Evolutionary conservation across 2,888 invertebrate genomes (phyloP).

Genomic region (Anoncus sp.): DNA sequence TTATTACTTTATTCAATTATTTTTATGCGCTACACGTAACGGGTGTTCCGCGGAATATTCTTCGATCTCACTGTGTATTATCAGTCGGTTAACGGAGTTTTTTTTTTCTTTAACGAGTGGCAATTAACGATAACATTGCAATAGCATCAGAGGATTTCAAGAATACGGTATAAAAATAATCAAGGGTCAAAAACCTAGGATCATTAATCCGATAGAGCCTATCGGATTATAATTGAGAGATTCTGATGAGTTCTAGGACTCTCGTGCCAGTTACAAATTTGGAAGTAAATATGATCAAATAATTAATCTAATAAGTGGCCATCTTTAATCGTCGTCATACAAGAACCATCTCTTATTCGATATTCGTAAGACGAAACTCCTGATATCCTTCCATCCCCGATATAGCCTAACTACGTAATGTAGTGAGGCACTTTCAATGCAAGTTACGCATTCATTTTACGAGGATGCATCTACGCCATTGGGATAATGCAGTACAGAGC

Average conservation of each 20-base stretch:
- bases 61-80: neutral
- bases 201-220: too few species aligned
- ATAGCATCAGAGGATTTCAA: too few species aligned
- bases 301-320: neutral
- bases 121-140: too few species aligned
- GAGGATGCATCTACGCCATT: conserved; percentile 42
- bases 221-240: neutral
- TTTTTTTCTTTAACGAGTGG: neutral
- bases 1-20: conserved; percentile 44
- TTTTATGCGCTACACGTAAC: neutral
- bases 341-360: neutral
- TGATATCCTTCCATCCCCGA: too few species aligned
- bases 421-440: conserved; percentile 14
- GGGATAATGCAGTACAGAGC: neutral
- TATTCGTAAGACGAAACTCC: neutral
- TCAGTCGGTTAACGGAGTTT: neutral
- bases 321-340: neutral
- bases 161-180: too few species aligned
- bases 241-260: too few species aligned
- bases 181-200: too few species aligned
- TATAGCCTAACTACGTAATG: too few species aligned
- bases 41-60: neutral
- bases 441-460: conserved; percentile 32
- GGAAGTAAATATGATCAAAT: neutral
- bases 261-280: too few species aligned